phyloP scores from a whole-genome alignment of 2,888 invertebrate genomes.

The Athetis lepigone region DNA sequence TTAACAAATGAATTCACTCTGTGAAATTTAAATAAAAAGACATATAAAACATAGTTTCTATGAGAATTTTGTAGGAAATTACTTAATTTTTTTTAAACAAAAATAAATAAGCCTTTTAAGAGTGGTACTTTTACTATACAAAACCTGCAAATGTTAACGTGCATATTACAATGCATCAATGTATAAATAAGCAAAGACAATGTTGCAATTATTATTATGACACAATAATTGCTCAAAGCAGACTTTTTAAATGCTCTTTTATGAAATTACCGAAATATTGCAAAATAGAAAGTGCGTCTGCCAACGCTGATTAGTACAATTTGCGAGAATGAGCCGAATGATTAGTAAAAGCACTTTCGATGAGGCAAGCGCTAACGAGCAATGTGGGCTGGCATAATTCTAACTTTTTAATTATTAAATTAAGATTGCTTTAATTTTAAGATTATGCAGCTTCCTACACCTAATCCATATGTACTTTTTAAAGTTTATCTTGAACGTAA shows the following conservation, averaged over 20 bases:
- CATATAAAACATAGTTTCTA: too few relatives aligned
- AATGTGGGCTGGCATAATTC: not conserved
- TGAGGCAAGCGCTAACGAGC: constrained; percentile 25
- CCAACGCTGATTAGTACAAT: constrained; percentile 37
- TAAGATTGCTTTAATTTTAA: too few relatives aligned
- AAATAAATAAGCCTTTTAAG: too few relatives aligned
- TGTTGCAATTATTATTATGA: constrained; percentile 1
- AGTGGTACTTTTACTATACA: too few relatives aligned
- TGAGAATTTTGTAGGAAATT: too few relatives aligned
- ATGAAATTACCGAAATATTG: constrained; percentile 7
- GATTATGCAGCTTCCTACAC: too few relatives aligned
- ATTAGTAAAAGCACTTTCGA: constrained; percentile 47
- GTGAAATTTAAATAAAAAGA: too few relatives aligned
- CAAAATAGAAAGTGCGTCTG: constrained; percentile 32
- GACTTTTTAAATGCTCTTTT: not conserved
- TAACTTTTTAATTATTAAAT: not conserved
- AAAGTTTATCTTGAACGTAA: too few relatives aligned
- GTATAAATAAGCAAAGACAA: not conserved
- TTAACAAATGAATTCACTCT: too few relatives aligned
- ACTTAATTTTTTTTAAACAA: too few relatives aligned
- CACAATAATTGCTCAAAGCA: not conserved
- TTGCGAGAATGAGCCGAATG: constrained; percentile 15
- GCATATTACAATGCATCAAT: not conserved
- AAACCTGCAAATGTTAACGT: not conserved
- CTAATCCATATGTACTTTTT: too few relatives aligned